These are phyloP conservation scores for Toxostoma redivivum DNA, from an alignment of 2,113 vertebrate genomes.

Conservation along the genomic window DNA sequence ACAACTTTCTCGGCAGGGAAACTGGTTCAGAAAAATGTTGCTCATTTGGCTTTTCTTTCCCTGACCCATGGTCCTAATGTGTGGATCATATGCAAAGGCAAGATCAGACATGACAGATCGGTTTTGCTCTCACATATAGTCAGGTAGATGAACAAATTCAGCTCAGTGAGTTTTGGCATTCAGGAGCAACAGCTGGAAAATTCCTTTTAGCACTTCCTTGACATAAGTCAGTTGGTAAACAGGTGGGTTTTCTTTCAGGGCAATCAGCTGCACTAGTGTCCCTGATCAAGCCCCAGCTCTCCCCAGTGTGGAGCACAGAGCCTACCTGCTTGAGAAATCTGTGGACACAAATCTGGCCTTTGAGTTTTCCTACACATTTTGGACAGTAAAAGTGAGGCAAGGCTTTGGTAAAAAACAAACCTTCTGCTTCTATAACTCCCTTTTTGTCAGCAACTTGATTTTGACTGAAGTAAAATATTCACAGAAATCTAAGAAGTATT, in stretches of 20 bases:
- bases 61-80: not conserved
- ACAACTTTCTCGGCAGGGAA: not conserved
- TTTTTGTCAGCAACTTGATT: not conserved
- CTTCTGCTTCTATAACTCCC: not conserved
- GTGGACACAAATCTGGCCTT: not conserved
- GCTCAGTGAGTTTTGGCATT: conserved; percentile 21
- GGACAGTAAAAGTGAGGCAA: not conserved
- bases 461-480: not conserved
- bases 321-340: not conserved
- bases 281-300: not conserved
- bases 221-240: not conserved
- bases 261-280: not conserved
- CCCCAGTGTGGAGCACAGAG: not conserved
- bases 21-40: conserved; percentile 34
- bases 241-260: not conserved
- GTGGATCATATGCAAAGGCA: conserved; percentile 18
- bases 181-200: conserved; percentile 43
- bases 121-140: conserved; percentile 23
- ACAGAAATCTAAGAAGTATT: not conserved
- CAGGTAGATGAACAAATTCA: conserved; percentile 31
- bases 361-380: not conserved
- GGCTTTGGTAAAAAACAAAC: not conserved
- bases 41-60: conserved; percentile 16
- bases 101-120: conserved; percentile 33
- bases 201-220: conserved; percentile 27